Evolutionary conservation across 2,888 invertebrate species (phyloP).

Genomic region (Chrysotoxum bicinctum): DNA sequence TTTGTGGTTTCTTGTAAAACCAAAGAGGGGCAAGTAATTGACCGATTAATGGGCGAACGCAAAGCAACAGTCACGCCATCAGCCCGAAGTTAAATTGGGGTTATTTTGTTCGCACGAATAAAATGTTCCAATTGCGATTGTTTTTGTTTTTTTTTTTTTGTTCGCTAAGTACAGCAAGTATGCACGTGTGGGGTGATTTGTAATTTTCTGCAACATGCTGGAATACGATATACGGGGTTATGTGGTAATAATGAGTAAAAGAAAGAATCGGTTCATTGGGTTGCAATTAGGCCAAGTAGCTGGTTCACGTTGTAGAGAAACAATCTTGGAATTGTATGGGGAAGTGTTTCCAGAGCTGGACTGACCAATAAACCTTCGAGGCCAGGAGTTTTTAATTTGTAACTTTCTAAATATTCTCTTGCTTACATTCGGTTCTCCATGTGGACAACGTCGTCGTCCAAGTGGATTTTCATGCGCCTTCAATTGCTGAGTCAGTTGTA

Average conservation of each 20-base stretch:
- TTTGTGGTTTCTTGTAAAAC: conserved; percentile 18
- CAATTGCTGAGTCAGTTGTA: too few relatives aligned
- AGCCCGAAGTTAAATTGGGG: background rate
- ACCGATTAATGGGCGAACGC: conserved; percentile 6
- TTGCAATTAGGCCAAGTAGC: background rate
- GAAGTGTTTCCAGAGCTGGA: background rate
- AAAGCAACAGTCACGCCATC: background rate
- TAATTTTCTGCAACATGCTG: background rate
- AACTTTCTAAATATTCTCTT: too few relatives aligned
- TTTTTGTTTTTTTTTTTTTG: background rate
- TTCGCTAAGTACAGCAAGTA: background rate
- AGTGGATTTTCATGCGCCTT: too few relatives aligned
- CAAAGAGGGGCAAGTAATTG: conserved; percentile 4
- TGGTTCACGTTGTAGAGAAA: background rate
- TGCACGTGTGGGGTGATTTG: background rate
- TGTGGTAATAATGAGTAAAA: background rate
- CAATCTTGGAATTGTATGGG: background rate
- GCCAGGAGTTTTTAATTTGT: too few relatives aligned
- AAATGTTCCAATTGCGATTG: background rate
- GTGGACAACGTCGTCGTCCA: too few relatives aligned
- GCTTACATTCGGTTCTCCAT: too few relatives aligned
- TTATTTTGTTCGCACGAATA: conserved; percentile 1
- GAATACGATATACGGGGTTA: background rate
- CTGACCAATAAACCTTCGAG: background rate
- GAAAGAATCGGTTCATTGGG: conserved; percentile 13